Base-by-base conservation (phyloP, 2,113 vertebrate species). In the Seriola rivoliana region DNA sequence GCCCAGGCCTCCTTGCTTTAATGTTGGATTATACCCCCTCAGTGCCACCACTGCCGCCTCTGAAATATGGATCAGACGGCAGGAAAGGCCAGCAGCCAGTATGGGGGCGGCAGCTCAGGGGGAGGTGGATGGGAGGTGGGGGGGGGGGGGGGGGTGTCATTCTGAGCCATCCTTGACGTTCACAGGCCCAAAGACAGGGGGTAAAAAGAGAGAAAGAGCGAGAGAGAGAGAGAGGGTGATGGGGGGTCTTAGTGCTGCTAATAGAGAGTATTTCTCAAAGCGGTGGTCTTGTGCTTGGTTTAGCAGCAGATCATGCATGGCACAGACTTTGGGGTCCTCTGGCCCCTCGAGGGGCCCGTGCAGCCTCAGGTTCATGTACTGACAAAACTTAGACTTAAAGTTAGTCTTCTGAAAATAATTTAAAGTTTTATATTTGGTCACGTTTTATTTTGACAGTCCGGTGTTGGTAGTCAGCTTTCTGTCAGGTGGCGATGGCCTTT, bases 11-110 rank as follows among this genome's bases (percentile, higher is more conserved):
- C 77, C 72, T 58, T 32, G 67, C 93, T 94, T 94, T 94, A 91
- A 94, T 93, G 92, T 94, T 82, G 91, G 94, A 94, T 94, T 94
- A 94, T 91, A 90, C 91, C 92, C 86, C 92, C 89, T 93, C 84
- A 46, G 91, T 90, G 90, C 67, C 90, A 90, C 90, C 85, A 71
- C 90, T 80, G 91, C 89, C 21, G 87, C 90, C 83, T 94, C 94
- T 94, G 93, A 93, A 94, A 94, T 93, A 94, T 92, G 93, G 94
- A 94, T 94, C 94, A 93, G 92, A 94, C 86, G 76, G 66, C 80
- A 88, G 89, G 84, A 94, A 94, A 94, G 94, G 94, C 92, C 94
- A 94, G 78, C 86, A 90, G 93, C 92, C 91, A 85, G 92, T 90
- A 90, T 91, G 93, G 93, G 91, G 91, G 78, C 83, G 23, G 86